Conservation (phyloP, 2,113 vertebrate species). For the Zapus hudsonius region DNA sequence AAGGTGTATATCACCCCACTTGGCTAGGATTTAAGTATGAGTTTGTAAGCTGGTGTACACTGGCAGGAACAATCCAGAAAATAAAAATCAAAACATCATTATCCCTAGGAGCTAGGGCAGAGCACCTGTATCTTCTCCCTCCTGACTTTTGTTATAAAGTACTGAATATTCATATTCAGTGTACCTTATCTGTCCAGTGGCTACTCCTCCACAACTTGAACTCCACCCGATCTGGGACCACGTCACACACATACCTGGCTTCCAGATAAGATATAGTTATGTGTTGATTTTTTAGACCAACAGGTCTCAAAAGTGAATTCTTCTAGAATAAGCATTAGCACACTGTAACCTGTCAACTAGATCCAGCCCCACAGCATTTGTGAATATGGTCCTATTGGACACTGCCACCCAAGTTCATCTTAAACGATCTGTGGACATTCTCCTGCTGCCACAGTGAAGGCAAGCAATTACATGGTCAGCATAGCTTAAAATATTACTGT, state of each 20-base stretch:
- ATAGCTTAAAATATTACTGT: background rate
- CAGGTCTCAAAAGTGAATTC: background rate
- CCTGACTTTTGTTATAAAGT: background rate
- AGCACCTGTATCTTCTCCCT: background rate
- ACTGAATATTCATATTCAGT: background rate
- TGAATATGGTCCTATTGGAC: background rate
- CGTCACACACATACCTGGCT: background rate
- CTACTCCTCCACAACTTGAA: background rate
- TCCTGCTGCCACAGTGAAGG: background rate
- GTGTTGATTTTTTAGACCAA: background rate
- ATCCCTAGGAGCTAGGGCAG: background rate
- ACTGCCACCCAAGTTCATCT: background rate
- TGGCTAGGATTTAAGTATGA: background rate
- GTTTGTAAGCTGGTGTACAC: background rate
- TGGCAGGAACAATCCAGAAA: background rate
- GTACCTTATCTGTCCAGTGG: background rate
- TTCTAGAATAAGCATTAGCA: background rate
- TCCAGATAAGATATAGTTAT: background rate
- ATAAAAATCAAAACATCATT: background rate
- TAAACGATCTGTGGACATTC: background rate
- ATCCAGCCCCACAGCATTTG: background rate
- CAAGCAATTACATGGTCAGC: background rate
- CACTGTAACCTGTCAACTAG: background rate
- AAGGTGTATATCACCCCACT: no score
- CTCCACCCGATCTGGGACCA: background rate